Evolutionary conservation across 2,888 invertebrate species (phyloP).

Genomic region (Pollenia angustigena): DNA sequence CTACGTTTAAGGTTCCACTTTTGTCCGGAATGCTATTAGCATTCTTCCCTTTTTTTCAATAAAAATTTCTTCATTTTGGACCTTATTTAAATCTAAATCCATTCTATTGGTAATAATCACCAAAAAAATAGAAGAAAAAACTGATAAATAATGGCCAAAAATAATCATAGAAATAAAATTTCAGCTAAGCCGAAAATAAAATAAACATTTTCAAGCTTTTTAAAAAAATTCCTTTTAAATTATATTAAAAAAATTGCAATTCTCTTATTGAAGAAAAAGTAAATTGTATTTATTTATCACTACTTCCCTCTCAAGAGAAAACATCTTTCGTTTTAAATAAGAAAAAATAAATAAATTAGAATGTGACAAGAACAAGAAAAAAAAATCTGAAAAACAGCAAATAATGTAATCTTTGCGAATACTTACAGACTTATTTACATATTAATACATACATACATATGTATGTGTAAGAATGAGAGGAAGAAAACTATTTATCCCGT

Average conservation of each 20-base stretch:
- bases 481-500: constrained; percentile 1
- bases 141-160: not conserved
- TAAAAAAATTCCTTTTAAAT: constrained; percentile 4
- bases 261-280: not conserved
- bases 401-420: constrained; percentile 41
- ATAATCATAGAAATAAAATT: constrained; percentile 29
- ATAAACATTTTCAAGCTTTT: constrained; percentile 15
- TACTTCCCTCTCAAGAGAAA: not conserved
- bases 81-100: not conserved
- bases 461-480: constrained; percentile 4
- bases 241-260: constrained; percentile 25
- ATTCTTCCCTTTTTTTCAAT: not conserved
- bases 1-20: no score
- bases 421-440: not conserved
- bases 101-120: constrained; percentile 25
- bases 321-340: constrained; percentile 44
- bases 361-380: constrained; percentile 6
- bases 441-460: not conserved
- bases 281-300: constrained; percentile 21
- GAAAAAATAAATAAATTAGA: constrained; percentile 53
- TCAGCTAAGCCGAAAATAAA: constrained; percentile 28
- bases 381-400: constrained; percentile 1
- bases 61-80: not conserved
- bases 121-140: not conserved
- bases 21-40: no score